Evolutionary conservation across 2,797 vertebrate species (phyloP), one percentile per base, ranked within the genome.

Genomic region (Bradypodion ventrale): DNA sequence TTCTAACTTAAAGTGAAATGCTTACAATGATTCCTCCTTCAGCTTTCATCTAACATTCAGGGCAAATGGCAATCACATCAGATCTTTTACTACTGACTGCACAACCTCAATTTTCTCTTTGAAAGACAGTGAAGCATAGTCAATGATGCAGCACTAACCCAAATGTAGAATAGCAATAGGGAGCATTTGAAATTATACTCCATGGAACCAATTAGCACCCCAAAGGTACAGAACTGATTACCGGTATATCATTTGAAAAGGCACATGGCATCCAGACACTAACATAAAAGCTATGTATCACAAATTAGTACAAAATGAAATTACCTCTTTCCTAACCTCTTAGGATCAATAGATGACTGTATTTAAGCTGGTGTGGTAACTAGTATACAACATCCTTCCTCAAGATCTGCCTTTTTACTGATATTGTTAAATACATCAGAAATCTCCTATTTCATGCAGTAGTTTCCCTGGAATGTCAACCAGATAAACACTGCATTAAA

Each of bases 221-320:
- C 42, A 19, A 27, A 62, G 35, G 32, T n/a, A 83, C 29, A 86
- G 72, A 88, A 63, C 56, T 7, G 84, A 52, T 75, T 66, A n/a
- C n/a, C n/a, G n/a, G n/a, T n/a, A 35, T 69, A 29, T 59, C 5
- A n/a, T 37, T 40, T 60, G 69, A 65, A 37, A 35, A 60, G 75
- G 52, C 35, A 40, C 37, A 25, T 37, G 32, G 32, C 5, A 37
- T 32, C 23, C 49, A 35, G 21, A 37, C 32, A 37, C 75, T 60
- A 59, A 25, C 23, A 60, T 25, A 40, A 76, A 76, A 25, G 6
- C 8, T 5, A 75, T 37, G 25, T 60, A 40, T 76, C 75, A 76
- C 40, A 76, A 76, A 19, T 60, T 76, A 76, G 2, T 12, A 60
- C 29, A 23, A 60, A 44, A 74, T 46, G 72, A 74, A 40, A 19